Evolutionary conservation across 2,113 vertebrate species (phyloP).

Genomic region (Arizona elegans): DNA sequence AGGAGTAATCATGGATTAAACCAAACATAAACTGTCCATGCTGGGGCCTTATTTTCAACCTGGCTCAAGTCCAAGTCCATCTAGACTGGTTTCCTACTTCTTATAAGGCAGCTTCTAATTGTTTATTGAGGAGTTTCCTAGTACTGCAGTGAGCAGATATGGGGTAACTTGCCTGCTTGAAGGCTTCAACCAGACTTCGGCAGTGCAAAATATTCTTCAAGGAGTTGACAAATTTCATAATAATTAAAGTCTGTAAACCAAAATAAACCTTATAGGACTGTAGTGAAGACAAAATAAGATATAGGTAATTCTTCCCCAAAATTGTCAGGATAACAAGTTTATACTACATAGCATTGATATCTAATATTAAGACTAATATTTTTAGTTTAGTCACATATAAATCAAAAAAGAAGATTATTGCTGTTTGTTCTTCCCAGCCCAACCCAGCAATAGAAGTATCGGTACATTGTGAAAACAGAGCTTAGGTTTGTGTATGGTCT

Average conservation of each 20-base stretch:
- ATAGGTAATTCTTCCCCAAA: background rate
- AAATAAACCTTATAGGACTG: background rate
- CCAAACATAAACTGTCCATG: slow-evolving; percentile 12
- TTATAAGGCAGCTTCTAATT: background rate
- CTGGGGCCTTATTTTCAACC: background rate
- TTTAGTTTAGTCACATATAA: background rate
- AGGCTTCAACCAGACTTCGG: background rate
- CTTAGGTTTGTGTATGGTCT: background rate
- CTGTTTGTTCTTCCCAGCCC: background rate
- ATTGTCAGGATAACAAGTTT: background rate
- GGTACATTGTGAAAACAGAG: background rate
- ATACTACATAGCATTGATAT: background rate
- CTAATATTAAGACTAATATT: background rate
- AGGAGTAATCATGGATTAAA: slow-evolving; percentile 10
- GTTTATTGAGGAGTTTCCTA: background rate
- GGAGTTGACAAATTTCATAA: background rate
- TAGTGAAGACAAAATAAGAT: background rate
- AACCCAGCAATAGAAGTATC: background rate
- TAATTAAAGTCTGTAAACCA: background rate
- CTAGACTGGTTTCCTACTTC: background rate
- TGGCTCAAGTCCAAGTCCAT: background rate
- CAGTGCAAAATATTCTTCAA: background rate
- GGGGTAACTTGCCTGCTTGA: background rate
- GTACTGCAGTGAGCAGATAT: background rate
- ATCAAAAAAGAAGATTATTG: background rate